Evolutionary conservation across 2,797 vertebrate species (phyloP).

Genomic region (Acanthopagrus latus): DNA sequence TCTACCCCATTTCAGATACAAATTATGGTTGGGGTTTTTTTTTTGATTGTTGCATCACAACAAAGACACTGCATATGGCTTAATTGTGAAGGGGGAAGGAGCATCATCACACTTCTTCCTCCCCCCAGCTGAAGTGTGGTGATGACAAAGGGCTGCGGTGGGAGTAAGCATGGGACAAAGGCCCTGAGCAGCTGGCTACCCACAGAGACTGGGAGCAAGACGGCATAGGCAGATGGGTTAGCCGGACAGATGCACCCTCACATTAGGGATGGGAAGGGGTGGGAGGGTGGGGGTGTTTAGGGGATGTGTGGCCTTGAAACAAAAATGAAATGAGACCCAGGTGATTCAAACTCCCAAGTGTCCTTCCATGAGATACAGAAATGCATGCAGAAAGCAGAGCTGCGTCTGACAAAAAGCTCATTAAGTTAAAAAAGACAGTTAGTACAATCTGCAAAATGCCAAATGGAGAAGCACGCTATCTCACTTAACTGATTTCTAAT

Average conservation of each 20-base stretch:
- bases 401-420: not conserved
- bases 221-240: slow-evolving; percentile 76
- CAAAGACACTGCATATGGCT: slow-evolving; percentile 53
- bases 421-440: slow-evolving; percentile 10
- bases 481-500: slow-evolving; percentile 1
- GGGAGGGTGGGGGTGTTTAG: slow-evolving; percentile 6
- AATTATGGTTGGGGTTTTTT: not conserved
- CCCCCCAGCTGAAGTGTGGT: slow-evolving; percentile 51
- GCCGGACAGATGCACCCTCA: slow-evolving; percentile 74
- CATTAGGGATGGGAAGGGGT: slow-evolving; percentile 24
- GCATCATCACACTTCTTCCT: slow-evolving; percentile 52
- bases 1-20: slow-evolving; percentile 1
- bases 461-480: not conserved
- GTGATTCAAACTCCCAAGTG: slow-evolving; percentile 10
- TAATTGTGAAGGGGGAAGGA: slow-evolving; percentile 54
- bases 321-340: slow-evolving; percentile 45
- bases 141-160: slow-evolving; percentile 74
- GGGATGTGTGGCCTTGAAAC: slow-evolving; percentile 31
- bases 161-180: slow-evolving; percentile 79
- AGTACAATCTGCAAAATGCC: not conserved
- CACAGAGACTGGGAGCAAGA: slow-evolving; percentile 66
- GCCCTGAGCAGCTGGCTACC: slow-evolving; percentile 80
- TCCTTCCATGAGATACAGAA: slow-evolving; percentile 11
- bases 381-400: slow-evolving; percentile 7
- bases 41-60: not conserved